Evolutionary conservation across 2,113 vertebrate genomes (phyloP).

Genomic region (Gila orcuttii): DNA sequence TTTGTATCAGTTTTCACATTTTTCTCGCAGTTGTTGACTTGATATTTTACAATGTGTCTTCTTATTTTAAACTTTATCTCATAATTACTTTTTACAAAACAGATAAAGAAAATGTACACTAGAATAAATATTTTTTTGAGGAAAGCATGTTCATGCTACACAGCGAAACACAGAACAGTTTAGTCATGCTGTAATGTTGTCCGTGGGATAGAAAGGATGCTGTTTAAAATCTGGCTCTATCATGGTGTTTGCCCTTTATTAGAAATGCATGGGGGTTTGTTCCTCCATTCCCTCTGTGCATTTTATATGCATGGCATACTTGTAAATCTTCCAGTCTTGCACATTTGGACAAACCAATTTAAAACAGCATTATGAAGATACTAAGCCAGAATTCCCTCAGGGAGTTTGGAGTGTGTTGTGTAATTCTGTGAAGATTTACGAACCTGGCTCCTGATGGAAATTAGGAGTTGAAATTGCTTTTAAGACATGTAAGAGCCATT

Average conservation of each 20-base stretch:
- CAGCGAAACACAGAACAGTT: constrained; percentile 42
- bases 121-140: not conserved
- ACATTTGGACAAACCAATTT: constrained; percentile 72
- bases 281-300: constrained; percentile 45
- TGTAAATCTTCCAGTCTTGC: constrained; percentile 69
- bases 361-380: constrained; percentile 54
- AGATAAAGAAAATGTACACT: not conserved
- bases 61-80: not conserved
- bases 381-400: not conserved
- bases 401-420: constrained; percentile 17
- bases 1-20: too few species aligned
- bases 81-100: not conserved
- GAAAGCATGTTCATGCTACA: constrained; percentile 49
- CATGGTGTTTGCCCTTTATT: constrained; percentile 61
- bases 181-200: constrained; percentile 54
- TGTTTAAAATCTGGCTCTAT: constrained; percentile 49
- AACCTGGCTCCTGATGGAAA: not conserved
- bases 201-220: constrained; percentile 49
- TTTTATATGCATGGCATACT: constrained; percentile 67
- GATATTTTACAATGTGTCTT: not conserved
- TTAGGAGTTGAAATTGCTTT: constrained; percentile 23
- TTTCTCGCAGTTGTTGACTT: not conserved
- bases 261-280: constrained; percentile 30
- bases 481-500: constrained; percentile 9
- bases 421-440: constrained; percentile 9